These are phyloP conservation scores for Scleropages formosus DNA, from an alignment of 2,797 vertebrate species.

Conservation along the genomic window DNA sequence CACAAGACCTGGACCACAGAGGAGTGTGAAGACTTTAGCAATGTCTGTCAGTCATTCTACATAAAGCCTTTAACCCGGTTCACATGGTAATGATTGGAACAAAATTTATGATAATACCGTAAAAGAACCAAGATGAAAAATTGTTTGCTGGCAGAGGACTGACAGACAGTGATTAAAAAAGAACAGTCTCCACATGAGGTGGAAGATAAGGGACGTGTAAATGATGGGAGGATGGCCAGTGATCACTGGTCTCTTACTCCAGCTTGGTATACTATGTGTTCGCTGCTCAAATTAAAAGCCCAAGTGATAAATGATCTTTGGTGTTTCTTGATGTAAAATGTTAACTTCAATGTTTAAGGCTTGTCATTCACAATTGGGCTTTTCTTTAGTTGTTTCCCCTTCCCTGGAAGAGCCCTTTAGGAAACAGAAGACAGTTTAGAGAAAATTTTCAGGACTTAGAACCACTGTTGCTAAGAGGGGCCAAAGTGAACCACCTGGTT, in stretches of 20 bases:
- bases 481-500: constrained; percentile 40
- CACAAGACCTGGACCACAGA: background rate
- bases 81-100: background rate
- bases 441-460: too few relatives aligned
- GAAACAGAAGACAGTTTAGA: background rate
- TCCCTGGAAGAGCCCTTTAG: background rate
- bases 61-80: background rate
- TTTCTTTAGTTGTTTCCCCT: background rate
- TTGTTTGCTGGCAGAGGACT: background rate
- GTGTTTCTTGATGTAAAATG: too few relatives aligned
- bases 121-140: background rate
- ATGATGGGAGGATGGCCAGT: too few relatives aligned
- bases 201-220: background rate
- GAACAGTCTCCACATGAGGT: background rate
- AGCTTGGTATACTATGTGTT: too few relatives aligned
- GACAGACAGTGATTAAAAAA: background rate
- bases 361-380: background rate
- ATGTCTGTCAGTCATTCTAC: background rate
- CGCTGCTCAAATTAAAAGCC: too few relatives aligned
- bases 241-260: too few relatives aligned
- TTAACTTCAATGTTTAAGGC: too few relatives aligned
- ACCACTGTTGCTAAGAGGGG: too few relatives aligned
- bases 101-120: background rate
- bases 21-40: background rate
- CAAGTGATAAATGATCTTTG: too few relatives aligned